phyloP scores from a whole-genome alignment of 2,113 vertebrate species.

The Etheostoma spectabile region DNA sequence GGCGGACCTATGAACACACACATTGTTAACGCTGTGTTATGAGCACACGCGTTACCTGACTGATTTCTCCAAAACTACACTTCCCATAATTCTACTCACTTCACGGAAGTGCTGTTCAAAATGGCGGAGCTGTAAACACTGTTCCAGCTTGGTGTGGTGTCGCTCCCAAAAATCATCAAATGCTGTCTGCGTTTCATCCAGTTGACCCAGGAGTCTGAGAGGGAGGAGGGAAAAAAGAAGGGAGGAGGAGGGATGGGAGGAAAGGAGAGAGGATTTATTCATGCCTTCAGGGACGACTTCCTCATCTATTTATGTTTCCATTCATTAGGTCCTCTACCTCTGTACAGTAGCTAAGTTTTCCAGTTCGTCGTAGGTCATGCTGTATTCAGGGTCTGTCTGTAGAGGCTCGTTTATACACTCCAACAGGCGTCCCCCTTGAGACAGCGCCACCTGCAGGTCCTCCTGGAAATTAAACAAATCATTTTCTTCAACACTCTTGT shows the following conservation, averaged over 20 bases:
- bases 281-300: not conserved
- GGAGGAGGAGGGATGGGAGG: not conserved
- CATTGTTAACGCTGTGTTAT: accelerated
- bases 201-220: conserved; percentile 91
- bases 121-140: conserved; percentile 92
- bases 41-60: no score
- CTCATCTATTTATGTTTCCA: not conserved
- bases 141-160: conserved; percentile 93
- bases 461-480: conserved; percentile 77
- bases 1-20: conserved; percentile 85
- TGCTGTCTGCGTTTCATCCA: conserved; percentile 92
- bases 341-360: conserved; percentile 93
- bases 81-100: conserved; percentile 80
- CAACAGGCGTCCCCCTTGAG: conserved; percentile 87
- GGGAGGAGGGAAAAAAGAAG: not conserved
- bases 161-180: conserved; percentile 98
- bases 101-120: conserved; percentile 95
- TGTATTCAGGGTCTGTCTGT: conserved; percentile 86
- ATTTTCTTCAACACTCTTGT: not conserved
- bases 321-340: conserved; percentile 83
- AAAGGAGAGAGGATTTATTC: not conserved
- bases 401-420: conserved; percentile 89
- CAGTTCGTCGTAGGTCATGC: conserved; percentile 90
- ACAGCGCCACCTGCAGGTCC: conserved; percentile 89
- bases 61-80: not conserved